Evolutionary conservation across 53 echinoderm and acorn worm genomes (phyloP).

Genomic region (Holothuria scabra): DNA sequence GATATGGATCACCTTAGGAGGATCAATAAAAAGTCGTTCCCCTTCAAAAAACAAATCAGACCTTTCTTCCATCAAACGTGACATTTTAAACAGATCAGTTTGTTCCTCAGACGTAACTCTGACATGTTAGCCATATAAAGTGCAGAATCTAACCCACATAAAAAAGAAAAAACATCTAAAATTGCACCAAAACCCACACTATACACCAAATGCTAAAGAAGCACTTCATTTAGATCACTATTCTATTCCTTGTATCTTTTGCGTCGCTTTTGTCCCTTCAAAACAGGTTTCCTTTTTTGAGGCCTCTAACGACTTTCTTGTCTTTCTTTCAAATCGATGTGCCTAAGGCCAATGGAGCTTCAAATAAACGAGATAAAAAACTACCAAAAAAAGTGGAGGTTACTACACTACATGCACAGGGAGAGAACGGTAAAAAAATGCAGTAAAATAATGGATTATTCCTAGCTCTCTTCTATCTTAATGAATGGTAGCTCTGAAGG

Average conservation of each 20-base stretch:
- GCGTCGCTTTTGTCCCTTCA: background rate
- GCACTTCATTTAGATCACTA: too few species aligned
- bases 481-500: too few species aligned
- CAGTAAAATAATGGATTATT: too few species aligned
- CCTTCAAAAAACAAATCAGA: slow-evolving; percentile 6
- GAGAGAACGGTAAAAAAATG: background rate
- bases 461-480: too few species aligned
- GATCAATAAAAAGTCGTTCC: slow-evolving; percentile 22
- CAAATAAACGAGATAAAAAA: slow-evolving; percentile 2
- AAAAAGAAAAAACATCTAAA: too few species aligned
- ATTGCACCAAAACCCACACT: too few species aligned
- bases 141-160: background rate
- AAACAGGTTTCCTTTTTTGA: background rate
- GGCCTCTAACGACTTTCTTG: slow-evolving; percentile 36
- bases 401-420: background rate
- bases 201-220: too few species aligned
- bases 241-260: background rate
- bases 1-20: background rate
- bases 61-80: slow-evolving; percentile 16
- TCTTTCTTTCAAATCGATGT: slow-evolving; percentile 33
- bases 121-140: slow-evolving; percentile 19
- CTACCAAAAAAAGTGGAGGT: background rate
- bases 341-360: slow-evolving; percentile 19
- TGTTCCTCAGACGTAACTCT: slow-evolving; percentile 10
- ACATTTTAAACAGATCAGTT: background rate